Evolutionary conservation across 2,888 invertebrate genomes (phyloP), one percentile per base, ranked within the genome.

Genomic region (Clunio marinus): DNA sequence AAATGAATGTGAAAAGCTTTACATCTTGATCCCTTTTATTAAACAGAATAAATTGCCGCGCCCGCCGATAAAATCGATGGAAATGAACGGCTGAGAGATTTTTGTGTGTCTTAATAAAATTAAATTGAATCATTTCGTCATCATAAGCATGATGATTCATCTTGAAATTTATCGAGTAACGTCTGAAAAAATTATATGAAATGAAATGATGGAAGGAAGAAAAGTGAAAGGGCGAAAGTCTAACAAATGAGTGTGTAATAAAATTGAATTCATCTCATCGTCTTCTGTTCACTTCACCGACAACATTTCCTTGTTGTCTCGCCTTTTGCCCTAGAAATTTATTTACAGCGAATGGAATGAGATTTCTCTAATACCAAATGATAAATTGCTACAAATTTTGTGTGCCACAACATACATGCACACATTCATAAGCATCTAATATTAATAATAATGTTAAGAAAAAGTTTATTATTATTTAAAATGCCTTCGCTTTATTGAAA

Each of bases 211-310:
- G n/a, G n/a, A 59, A 35, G 35, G 35, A 10, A 2, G 35, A 60
- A 60, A 22, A 32, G 60, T 8, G 17, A 20, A 3, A 20, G 13
- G 60, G n/a, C 7, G 22, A 60, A 60, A 60, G 60, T 27, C 27
- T 60, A 35, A 60, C 35, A 35, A 60, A 60, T 60, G 60, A 60
- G 35, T 37, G 13, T 13, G 60, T 60, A 60, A 60, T 60, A 27
- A 27, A 37, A 35, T 27, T n/a, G 37, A 60, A 13, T 7, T 55
- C 32, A 7, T 45, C 17, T 45, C 45, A 22, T 58, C 27, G 25
- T 58, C 25, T 58, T 32, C 10, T 32, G 32, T 10, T 32, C 5
- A 7, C 10, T 10, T 32, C 10, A 7, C 32, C 10, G 5, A 32
- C 32, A 7, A 4, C 5, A 4, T 32, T 32, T 32, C 10, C 32